Evolutionary conservation across 2,797 vertebrate species (phyloP).

Genomic region (Rhinichthys osculus): DNA sequence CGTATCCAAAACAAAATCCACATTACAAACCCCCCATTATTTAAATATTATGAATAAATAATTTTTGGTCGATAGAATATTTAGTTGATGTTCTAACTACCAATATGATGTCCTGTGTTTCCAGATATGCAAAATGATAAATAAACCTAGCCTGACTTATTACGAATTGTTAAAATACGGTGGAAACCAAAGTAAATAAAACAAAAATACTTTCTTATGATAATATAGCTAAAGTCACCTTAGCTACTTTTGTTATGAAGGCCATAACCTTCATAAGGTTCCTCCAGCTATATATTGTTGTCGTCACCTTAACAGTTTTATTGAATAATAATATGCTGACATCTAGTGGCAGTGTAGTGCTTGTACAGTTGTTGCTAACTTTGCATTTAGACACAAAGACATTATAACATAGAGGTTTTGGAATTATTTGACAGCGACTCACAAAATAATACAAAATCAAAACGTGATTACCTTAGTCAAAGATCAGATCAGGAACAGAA

Average conservation of each 20-base stretch:
- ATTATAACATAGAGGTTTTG: background rate
- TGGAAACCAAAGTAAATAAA: background rate
- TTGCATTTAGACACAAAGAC: background rate
- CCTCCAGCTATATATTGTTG: background rate
- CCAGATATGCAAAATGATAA: constrained; percentile 10
- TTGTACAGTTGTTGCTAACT: constrained; percentile 7
- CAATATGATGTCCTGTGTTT: background rate
- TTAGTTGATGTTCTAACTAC: constrained; percentile 18
- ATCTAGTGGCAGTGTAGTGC: constrained; percentile 23
- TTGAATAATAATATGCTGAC: constrained; percentile 20
- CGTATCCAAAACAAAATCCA: constrained; percentile 30
- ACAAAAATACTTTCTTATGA: background rate
- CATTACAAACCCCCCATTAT: background rate
- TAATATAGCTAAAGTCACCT: background rate
- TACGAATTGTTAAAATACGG: background rate
- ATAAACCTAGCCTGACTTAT: background rate
- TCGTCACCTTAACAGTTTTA: background rate
- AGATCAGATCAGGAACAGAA: background rate
- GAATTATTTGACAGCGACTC: background rate
- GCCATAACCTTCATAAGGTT: background rate
- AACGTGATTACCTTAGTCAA: background rate
- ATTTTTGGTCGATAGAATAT: constrained; percentile 16
- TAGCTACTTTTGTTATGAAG: too few relatives aligned
- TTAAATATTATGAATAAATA: background rate
- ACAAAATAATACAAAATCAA: background rate